Base-by-base conservation (phyloP, 2,888 invertebrate species). In the Linnaemya vulpina region DNA sequence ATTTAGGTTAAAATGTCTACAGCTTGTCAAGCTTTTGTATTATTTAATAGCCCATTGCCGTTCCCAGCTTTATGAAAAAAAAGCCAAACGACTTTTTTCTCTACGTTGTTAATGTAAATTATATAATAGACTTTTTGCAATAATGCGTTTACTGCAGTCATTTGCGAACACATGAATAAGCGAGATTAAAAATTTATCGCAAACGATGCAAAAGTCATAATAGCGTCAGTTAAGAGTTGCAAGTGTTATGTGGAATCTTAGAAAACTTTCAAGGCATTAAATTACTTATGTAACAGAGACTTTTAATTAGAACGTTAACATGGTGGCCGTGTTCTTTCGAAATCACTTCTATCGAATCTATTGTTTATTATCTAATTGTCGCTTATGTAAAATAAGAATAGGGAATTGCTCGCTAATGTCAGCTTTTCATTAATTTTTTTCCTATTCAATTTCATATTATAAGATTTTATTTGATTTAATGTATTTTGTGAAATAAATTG, bases 1-100 rank as follows among this genome's bases (percentile, higher is more conserved):
- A 74, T 67, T 80, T 74, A 74, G 80, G 74, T 80, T 80, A 80
- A 74, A 74, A 74, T 53, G 80, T 74, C 74, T 73, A 67, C 73
- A 67, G 25, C 58, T 73, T 67, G 55, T 73, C 79, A 80, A 65
- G 25, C 49, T 13, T 76, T 74, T 67, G 51, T 13, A 67, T 80
- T 60, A 67, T 71, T 79, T 35, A 63, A 71, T n/a, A 46, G 5
- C 3, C 30, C 30, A 30, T 30, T 30, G 30, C 5, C 30, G 30
- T 30, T 30, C 30, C 5, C 30, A 30, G 30, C 30, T 30, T 30
- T 30, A 30, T 30, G 30, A 5, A 5, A 46, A 15, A 46, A 46
- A 53, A 15, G 30, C 30, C 30, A 30, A 30, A 30, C 2, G 30
- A 30, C 5, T 30, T 11, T 17, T 15, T 15, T 70, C 40, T 22